A percentile compares a stretch with the other conserved stretches of the same genome.
Conservation (phyloP, 2,888 invertebrate species). For the Meloe dianella region DNA sequence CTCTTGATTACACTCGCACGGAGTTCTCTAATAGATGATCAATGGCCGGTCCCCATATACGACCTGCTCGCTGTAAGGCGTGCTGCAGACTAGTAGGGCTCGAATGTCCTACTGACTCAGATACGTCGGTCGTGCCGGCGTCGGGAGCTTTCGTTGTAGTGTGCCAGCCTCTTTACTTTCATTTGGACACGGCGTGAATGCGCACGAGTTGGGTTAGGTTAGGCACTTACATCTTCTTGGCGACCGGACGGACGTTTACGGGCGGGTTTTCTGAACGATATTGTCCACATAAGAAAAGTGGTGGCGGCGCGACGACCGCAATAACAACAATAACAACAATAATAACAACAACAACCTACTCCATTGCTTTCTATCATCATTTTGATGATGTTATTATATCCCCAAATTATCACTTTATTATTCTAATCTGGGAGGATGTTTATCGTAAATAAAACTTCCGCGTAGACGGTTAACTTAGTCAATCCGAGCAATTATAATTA, state of each 20-base stretch:
- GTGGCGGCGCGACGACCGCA: constrained; percentile 12
- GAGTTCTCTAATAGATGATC: constrained; percentile 12
- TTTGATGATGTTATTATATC: constrained; percentile 31
- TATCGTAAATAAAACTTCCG: constrained; percentile 51
- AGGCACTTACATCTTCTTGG: constrained; percentile 44
- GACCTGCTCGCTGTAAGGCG: constrained; percentile 31
- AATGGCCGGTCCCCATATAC: constrained; percentile 24
- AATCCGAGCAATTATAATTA: neutral
- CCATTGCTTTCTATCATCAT: neutral
- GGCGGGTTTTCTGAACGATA: constrained; percentile 36
- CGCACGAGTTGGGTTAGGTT: constrained; percentile 55
- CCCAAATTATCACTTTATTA: constrained; percentile 32
- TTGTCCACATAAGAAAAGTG: constrained; percentile 20
- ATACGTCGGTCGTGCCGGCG: constrained; percentile 66
- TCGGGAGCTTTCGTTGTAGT: constrained; percentile 58
- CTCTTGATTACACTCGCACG: constrained; percentile 3
- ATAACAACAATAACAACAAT: neutral
- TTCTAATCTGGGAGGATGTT: constrained; percentile 44
- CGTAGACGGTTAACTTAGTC: constrained; percentile 38
- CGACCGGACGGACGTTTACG: constrained; percentile 51
- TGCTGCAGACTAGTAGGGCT: constrained; percentile 44
- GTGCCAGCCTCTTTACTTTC: constrained; percentile 58
- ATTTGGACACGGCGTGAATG: constrained; percentile 44
- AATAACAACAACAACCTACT: neutral
- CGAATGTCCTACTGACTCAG: constrained; percentile 68